Evolutionary conservation across 2,888 invertebrate genomes (phyloP).

Genomic region (Caenorhabditis sulstoni): DNA sequence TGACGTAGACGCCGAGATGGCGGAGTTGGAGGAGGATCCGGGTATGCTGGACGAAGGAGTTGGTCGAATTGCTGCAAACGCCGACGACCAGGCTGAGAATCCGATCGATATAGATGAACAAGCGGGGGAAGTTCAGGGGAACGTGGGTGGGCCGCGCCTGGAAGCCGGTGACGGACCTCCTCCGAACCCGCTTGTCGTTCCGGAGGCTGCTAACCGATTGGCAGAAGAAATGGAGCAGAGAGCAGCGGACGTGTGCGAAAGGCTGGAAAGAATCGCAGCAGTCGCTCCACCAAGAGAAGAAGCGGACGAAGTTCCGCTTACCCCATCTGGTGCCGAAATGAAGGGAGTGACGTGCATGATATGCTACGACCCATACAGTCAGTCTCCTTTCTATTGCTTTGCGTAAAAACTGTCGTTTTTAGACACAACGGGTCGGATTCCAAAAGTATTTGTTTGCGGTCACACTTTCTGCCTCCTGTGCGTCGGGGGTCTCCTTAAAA

Average conservation of each 20-base stretch:
- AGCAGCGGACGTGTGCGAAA: background rate
- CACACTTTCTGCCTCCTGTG: slow-evolving; percentile 39
- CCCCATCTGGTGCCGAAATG: slow-evolving; percentile 31
- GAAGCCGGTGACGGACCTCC: background rate
- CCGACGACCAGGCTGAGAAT: background rate
- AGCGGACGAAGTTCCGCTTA: slow-evolving; percentile 13
- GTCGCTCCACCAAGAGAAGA: background rate
- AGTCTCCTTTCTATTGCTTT: slow-evolving; percentile 10
- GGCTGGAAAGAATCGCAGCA: background rate
- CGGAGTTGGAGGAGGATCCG: too few relatives aligned
- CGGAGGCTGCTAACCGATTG: too few relatives aligned
- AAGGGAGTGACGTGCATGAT: slow-evolving; percentile 38
- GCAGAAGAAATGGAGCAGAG: background rate
- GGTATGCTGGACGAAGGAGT: too few relatives aligned
- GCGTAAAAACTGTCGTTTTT: background rate
- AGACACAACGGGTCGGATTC: slow-evolving; percentile 33
- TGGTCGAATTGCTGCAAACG: too few relatives aligned
- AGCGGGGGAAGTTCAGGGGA: too few relatives aligned
- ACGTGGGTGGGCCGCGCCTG: too few relatives aligned
- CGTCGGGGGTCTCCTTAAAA: slow-evolving; percentile 13
- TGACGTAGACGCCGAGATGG: too few relatives aligned
- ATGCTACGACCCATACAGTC: slow-evolving; percentile 40
- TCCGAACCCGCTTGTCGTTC: too few relatives aligned
- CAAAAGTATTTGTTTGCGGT: slow-evolving; percentile 42
- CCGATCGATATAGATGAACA: background rate